Evolutionary conservation across 2,888 invertebrate species (phyloP).

Genomic region (Sinelater perroti): DNA sequence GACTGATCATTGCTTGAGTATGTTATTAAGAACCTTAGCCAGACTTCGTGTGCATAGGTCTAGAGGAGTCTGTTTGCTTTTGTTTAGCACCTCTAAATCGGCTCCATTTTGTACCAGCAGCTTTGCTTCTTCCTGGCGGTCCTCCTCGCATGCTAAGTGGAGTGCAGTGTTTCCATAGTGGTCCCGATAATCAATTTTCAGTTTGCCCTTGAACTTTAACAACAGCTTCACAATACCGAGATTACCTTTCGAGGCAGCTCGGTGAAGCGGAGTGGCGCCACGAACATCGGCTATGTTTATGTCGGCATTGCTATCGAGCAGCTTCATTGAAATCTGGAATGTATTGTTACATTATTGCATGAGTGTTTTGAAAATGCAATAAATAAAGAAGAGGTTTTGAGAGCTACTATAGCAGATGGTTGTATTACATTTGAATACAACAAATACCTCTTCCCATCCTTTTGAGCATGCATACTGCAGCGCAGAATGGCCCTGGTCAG

Average conservation of each 20-base stretch:
- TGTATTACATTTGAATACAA: not conserved
- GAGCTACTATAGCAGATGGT: too few species aligned
- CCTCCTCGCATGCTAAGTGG: slow-evolving; percentile 86
- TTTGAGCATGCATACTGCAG: slow-evolving; percentile 89
- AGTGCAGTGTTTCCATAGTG: slow-evolving; percentile 79
- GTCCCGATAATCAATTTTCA: slow-evolving; percentile 70
- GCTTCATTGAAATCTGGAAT: slow-evolving; percentile 70
- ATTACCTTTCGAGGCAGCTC: slow-evolving; percentile 82
- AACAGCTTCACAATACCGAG: slow-evolving; percentile 73
- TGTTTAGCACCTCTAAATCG: slow-evolving; percentile 67
- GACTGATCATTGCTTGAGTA: slow-evolving; percentile 1
- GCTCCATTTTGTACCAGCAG: slow-evolving; percentile 74
- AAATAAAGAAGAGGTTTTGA: too few species aligned
- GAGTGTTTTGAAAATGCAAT: not conserved
- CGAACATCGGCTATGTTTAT: slow-evolving; percentile 74
- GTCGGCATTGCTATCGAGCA: slow-evolving; percentile 74
- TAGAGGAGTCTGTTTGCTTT: slow-evolving; percentile 72
- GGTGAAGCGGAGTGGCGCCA: slow-evolving; percentile 79
- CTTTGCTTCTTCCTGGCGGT: slow-evolving; percentile 72
- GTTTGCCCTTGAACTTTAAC: slow-evolving; percentile 64
- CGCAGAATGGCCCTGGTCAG: slow-evolving; percentile 78
- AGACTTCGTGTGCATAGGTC: slow-evolving; percentile 63
- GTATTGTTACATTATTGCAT: too few species aligned
- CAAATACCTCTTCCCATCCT: slow-evolving; percentile 71
- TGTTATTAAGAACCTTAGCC: slow-evolving; percentile 18